Evolutionary conservation across 2,797 vertebrate species (phyloP).

Genomic region (Gymnothorax reevesii): DNA sequence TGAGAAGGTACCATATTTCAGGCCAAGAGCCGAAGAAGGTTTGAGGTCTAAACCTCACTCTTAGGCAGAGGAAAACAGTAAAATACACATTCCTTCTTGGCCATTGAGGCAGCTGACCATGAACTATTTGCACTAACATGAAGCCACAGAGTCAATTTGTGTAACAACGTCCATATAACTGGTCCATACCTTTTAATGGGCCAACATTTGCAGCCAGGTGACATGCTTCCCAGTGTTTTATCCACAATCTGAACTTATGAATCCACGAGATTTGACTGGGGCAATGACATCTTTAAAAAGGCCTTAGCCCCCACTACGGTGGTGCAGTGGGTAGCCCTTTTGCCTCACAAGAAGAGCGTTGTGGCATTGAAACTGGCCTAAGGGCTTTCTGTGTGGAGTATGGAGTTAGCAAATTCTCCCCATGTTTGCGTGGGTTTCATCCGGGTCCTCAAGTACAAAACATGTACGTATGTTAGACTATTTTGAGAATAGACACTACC

Average conservation of each 20-base stretch:
- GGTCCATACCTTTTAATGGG: conserved; percentile 1
- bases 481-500: no score
- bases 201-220: neutral
- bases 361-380: no score
- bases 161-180: neutral
- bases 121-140: neutral
- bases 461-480: neutral
- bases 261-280: neutral
- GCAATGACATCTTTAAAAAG: neutral
- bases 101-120: neutral
- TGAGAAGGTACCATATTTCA: neutral
- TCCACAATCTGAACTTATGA: neutral
- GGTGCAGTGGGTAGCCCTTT: no score
- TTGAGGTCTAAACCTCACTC: conserved; percentile 10
- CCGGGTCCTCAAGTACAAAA: neutral
- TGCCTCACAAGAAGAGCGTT: no score
- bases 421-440: no score
- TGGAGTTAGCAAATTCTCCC: no score
- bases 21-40: neutral
- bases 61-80: neutral
- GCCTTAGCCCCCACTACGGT: no score
- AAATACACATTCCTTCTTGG: neutral
- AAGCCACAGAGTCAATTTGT: neutral
- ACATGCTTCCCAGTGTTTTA: neutral
- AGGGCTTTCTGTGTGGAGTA: no score